These are phyloP conservation scores for Anadara kagoshimensis DNA, from an alignment of 1,140 invertebrate species.

Conservation along the genomic window DNA sequence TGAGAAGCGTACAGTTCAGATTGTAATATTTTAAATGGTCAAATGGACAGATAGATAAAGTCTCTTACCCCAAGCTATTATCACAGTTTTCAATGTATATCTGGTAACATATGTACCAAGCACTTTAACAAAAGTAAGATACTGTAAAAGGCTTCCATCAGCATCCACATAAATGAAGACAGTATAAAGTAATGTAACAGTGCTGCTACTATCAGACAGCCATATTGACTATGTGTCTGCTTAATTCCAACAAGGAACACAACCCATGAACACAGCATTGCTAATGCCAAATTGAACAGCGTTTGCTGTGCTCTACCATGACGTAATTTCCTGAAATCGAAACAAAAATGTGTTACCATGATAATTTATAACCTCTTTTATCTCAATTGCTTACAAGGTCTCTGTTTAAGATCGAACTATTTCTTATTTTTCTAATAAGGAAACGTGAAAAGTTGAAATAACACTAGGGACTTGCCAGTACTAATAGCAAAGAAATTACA, in stretches of 20 bases:
- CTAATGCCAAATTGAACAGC: constrained; percentile 65
- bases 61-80: constrained; percentile 74
- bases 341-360: constrained; percentile 19
- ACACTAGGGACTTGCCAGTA: neutral
- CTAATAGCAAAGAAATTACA: neutral
- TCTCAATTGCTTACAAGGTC: too few species aligned
- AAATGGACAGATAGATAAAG: neutral
- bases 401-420: too few species aligned
- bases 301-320: constrained; percentile 68
- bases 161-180: constrained; percentile 75
- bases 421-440: too few species aligned
- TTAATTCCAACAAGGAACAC: constrained; percentile 65
- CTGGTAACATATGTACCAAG: constrained; percentile 73
- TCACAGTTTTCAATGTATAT: constrained; percentile 72
- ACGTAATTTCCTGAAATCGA: constrained; percentile 63
- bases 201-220: constrained; percentile 69
- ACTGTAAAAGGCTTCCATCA: constrained; percentile 75
- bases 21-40: too few species aligned
- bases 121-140: constrained; percentile 75
- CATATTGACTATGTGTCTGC: constrained; percentile 56
- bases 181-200: constrained; percentile 75
- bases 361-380: too few species aligned
- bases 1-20: neutral
- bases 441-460: too few species aligned
- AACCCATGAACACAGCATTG: constrained; percentile 62